Percentiles rank a stretch among this genome's conserved stretches.
These are phyloP conservation scores for Rhadinocentrus ornatus DNA, from an alignment of 2,797 vertebrate genomes.

Conservation along the genomic window DNA sequence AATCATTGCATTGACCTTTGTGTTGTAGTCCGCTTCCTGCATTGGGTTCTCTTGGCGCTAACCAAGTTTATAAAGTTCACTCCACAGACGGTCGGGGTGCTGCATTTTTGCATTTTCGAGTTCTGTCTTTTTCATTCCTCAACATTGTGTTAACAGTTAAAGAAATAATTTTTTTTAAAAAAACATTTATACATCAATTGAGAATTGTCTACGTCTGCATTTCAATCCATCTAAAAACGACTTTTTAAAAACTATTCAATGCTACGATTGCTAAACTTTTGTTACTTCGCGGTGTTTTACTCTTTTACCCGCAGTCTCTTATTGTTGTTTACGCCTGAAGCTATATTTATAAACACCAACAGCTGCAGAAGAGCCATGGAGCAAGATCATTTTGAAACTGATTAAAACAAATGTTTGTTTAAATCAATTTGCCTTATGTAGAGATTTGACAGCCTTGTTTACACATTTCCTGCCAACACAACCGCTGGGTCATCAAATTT, in stretches of 20 bases:
- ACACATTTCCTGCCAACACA: slow-evolving; percentile 20
- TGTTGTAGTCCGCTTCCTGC: too few relatives aligned
- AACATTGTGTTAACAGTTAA: too few relatives aligned
- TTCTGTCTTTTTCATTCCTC: too few relatives aligned
- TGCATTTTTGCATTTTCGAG: too few relatives aligned
- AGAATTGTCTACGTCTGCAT: too few relatives aligned
- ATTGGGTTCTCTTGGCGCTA: too few relatives aligned
- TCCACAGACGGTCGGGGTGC: too few relatives aligned
- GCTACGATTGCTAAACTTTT: slow-evolving; percentile 31
- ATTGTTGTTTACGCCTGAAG: slow-evolving; percentile 7
- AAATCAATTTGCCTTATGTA: slow-evolving; percentile 1
- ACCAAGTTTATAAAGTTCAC: too few relatives aligned
- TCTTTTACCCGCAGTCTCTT: slow-evolving; percentile 17
- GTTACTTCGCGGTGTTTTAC: slow-evolving; percentile 28
- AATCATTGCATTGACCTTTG: too few relatives aligned
- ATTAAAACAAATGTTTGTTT: slow-evolving; percentile 3
- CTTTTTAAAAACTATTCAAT: background rate
- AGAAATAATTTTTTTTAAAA: too few relatives aligned
- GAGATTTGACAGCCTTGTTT: slow-evolving; percentile 24
- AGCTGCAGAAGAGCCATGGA: background rate
- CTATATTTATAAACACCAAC: background rate
- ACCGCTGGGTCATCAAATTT: slow-evolving; percentile 33
- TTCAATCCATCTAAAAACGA: too few relatives aligned
- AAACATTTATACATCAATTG: too few relatives aligned
- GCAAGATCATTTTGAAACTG: background rate